These are phyloP conservation scores for Halocaridina rubra DNA, from an alignment of 2,888 invertebrate species.

Conservation along the genomic window DNA sequence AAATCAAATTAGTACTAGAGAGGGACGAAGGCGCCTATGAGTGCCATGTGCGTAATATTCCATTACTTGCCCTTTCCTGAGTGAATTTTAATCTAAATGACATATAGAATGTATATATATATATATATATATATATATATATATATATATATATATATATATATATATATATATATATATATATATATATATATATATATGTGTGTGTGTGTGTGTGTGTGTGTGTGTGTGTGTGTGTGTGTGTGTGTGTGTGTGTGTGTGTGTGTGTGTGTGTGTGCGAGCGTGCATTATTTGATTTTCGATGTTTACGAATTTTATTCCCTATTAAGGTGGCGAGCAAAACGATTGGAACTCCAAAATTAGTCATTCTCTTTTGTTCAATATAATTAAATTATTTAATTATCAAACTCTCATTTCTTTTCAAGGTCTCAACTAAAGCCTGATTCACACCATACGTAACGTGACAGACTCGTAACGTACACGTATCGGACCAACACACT, in stretches of 20 bases:
- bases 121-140: background rate
- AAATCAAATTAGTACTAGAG: conserved; percentile 60
- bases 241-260: conserved; percentile 12
- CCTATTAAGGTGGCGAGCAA: too few species aligned
- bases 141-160: background rate
- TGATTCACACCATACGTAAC: too few species aligned
- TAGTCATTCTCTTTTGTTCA: too few species aligned
- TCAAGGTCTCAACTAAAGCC: too few species aligned
- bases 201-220: conserved; percentile 21
- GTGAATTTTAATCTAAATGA: background rate
- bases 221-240: conserved; percentile 4
- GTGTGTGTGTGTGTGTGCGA: background rate
- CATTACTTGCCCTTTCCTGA: background rate
- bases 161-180: conserved; percentile 5
- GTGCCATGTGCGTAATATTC: conserved; percentile 39
- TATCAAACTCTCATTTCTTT: too few species aligned
- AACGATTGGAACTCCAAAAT: too few species aligned
- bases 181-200: conserved; percentile 3
- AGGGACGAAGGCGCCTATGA: conserved; percentile 61
- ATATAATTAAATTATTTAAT: too few species aligned
- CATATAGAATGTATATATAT: background rate
- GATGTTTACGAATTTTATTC: background rate
- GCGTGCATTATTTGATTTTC: background rate
- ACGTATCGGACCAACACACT: too few species aligned
- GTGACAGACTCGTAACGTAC: too few species aligned